Evolutionary conservation across 2,113 vertebrate species (phyloP), one percentile per base, ranked within the genome.

Genomic region (Gadus macrocephalus): DNA sequence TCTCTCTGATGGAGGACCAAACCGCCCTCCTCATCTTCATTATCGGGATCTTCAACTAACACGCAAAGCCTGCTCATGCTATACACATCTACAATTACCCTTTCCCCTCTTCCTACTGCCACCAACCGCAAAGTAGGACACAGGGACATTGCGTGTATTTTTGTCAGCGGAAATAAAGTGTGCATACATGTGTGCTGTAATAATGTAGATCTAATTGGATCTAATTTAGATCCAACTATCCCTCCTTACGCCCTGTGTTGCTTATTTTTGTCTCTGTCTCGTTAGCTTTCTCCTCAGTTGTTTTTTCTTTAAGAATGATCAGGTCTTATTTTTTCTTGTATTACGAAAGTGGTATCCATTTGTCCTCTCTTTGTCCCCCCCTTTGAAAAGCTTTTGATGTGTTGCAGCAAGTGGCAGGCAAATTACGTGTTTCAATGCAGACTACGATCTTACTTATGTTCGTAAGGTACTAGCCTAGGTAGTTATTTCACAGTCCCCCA

Each of bases 161-260:
- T 4, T 7, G 31, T 7, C 31, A 7, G 31, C 1, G 4, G 31
- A 35, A 4, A 35, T 35, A 35, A 35, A 35, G 31, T 35, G 56
- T 69, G 56, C 61, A n/a, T n/a, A n/a, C n/a, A 56, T 69, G 53
- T 67, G 65, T 53, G 20, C 7, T 15, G 74, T 74, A 64, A 71
- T 73, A 88, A 35, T 35, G 31, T 35, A 35, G 25, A 25, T 25
- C 25, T 25, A 25, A 25, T 25, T 25, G 25, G 2, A 25, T 25
- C 76, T 77, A 87, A 63, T 6, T 82, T 76, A 85, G 85, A 86
- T 86, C 82, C 81, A 80, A 79, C 81, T 35, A 15, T 11, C 53
- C 25, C 0, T 28, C 8, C 15, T 11, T 53, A 63, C 15, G 14
- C 42, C 14, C 8, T 6, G 25, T 65, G 53, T 15, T 1, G 56